A percentile compares a stretch with the other conserved stretches of the same genome.
Conservation (phyloP, 2,113 vertebrate species). For the Romanogobio albipinnatus region DNA sequence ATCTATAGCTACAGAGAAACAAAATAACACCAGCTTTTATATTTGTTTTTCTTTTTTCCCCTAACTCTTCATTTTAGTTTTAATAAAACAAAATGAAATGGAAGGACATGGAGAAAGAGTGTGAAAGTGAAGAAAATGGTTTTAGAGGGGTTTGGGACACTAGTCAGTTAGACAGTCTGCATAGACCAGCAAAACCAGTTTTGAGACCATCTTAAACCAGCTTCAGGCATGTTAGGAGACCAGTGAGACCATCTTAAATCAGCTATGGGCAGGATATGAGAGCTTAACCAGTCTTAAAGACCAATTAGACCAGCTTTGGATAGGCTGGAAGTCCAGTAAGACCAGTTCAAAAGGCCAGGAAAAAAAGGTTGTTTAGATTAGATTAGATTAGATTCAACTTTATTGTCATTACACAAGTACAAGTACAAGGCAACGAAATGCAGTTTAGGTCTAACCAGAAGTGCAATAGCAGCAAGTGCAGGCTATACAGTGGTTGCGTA, state of each 20-base stretch:
- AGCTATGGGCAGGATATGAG: neutral
- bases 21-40: slow-evolving; percentile 45
- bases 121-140: neutral
- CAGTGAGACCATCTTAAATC: neutral
- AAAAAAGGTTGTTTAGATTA: too few relatives aligned
- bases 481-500: too few relatives aligned
- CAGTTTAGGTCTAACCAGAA: too few relatives aligned
- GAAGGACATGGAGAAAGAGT: neutral
- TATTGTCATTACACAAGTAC: too few relatives aligned
- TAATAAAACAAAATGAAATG: slow-evolving; percentile 46
- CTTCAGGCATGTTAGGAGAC: neutral
- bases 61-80: slow-evolving; percentile 43
- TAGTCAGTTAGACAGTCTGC: neutral
- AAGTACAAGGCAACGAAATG: too few relatives aligned
- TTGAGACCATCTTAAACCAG: neutral
- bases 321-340: neutral
- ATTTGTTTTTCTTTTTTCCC: slow-evolving; percentile 8
- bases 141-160: neutral
- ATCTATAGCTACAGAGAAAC: slow-evolving; percentile 40
- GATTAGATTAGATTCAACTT: too few relatives aligned
- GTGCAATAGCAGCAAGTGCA: too few relatives aligned
- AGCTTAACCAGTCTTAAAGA: too few relatives aligned
- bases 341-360: neutral
- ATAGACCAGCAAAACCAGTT: neutral
- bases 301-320: neutral